A percentile compares a stretch with the other conserved stretches of the same genome.
Conservation (phyloP, 2,888 invertebrate species). For the Orchesella flavescens region DNA sequence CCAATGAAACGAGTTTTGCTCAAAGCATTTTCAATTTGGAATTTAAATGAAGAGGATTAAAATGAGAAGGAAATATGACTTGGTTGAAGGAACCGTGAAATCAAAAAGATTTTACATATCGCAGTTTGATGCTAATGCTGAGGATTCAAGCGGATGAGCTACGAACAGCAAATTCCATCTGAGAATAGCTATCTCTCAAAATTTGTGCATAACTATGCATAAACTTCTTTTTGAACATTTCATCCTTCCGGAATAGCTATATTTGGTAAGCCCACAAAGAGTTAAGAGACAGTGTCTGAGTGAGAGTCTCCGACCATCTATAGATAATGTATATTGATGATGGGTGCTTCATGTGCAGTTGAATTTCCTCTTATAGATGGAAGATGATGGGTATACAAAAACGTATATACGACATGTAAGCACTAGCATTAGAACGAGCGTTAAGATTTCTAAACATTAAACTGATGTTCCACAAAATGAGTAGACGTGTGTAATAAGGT, state of each 20-base stretch:
- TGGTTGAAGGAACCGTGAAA: slow-evolving; percentile 58
- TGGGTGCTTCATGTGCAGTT: not conserved
- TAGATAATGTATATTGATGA: slow-evolving; percentile 24
- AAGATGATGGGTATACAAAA: not conserved
- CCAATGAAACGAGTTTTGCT: slow-evolving; percentile 57
- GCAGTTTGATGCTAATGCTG: slow-evolving; percentile 10
- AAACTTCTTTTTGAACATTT: slow-evolving; percentile 42
- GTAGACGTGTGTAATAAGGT: slow-evolving; percentile 20
- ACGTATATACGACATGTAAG: not conserved
- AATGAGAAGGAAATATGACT: slow-evolving; percentile 54
- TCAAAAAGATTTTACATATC: slow-evolving; percentile 62
- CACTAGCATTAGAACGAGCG: slow-evolving; percentile 1
- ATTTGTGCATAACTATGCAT: slow-evolving; percentile 59
- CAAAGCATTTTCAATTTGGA: slow-evolving; percentile 65
- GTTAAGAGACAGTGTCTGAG: not conserved
- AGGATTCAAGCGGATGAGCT: slow-evolving; percentile 13
- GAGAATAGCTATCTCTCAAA: slow-evolving; percentile 42
- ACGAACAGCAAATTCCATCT: slow-evolving; percentile 33
- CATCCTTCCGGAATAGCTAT: slow-evolving; percentile 43
- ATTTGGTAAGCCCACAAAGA: not conserved
- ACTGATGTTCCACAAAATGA: slow-evolving; percentile 44
- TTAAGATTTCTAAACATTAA: slow-evolving; percentile 8
- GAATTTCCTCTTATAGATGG: not conserved
- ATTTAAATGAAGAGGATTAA: slow-evolving; percentile 66
- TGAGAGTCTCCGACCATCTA: slow-evolving; percentile 3